Evolutionary conservation across 2,888 invertebrate species (phyloP).

Genomic region (Volucella inanis): DNA sequence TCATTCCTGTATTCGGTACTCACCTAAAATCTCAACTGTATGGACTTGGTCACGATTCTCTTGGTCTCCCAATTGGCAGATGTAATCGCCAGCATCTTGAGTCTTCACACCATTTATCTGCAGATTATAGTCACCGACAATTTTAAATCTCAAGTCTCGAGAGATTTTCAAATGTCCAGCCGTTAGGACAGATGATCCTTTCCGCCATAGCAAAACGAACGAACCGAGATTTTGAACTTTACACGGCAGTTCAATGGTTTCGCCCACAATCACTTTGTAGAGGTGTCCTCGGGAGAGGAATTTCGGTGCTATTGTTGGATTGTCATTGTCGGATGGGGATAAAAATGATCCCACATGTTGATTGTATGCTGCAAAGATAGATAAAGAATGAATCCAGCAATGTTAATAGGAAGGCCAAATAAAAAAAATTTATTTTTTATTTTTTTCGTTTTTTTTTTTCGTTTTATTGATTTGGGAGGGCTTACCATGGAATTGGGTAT

Average conservation of each 20-base stretch:
- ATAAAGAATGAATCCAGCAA: slow-evolving; percentile 4
- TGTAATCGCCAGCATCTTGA: slow-evolving; percentile 89
- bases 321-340: slow-evolving; percentile 78
- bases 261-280: slow-evolving; percentile 90
- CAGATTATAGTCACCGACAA: slow-evolving; percentile 88
- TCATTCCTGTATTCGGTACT: slow-evolving; percentile 1
- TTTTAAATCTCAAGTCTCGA: slow-evolving; percentile 86
- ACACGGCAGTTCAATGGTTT: slow-evolving; percentile 90
- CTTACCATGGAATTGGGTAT: too few relatives aligned
- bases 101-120: slow-evolving; percentile 88
- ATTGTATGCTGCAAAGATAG: slow-evolving; percentile 66
- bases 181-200: slow-evolving; percentile 88
- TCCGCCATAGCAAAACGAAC: slow-evolving; percentile 87
- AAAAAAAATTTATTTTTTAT: not conserved
- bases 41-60: slow-evolving; percentile 88
- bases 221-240: slow-evolving; percentile 90
- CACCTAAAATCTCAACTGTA: slow-evolving; percentile 87
- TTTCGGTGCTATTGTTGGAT: slow-evolving; percentile 85
- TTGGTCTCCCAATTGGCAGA: slow-evolving; percentile 89
- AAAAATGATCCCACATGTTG: slow-evolving; percentile 78
- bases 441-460: not conserved
- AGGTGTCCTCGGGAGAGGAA: slow-evolving; percentile 90
- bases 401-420: slow-evolving; percentile 39
- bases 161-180: slow-evolving; percentile 89
- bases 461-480: not conserved